A percentile compares a stretch with the other conserved stretches of the same genome.
phyloP scores from a whole-genome alignment of 2,113 vertebrate species.

The Ptychochromis oligacanthus region DNA sequence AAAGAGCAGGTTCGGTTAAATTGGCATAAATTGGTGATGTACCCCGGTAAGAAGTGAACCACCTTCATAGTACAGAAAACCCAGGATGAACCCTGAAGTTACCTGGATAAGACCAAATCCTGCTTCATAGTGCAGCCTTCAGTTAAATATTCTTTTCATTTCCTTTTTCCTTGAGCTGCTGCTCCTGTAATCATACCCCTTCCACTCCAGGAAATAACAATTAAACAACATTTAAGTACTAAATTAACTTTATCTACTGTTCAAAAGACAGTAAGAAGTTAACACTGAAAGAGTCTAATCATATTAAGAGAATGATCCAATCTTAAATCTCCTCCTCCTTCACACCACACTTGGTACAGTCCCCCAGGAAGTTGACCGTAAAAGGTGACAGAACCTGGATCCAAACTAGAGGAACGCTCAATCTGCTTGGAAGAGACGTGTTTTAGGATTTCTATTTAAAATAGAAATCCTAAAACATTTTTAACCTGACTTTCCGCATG shows the following conservation, averaged over 20 bases:
- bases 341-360: background rate
- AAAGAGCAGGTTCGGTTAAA: too few relatives aligned
- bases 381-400: background rate
- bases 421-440: background rate
- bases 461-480: background rate
- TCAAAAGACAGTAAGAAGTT: background rate
- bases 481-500: background rate
- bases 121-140: background rate
- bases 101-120: background rate
- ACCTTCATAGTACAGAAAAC: too few relatives aligned
- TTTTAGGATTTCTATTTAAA: background rate
- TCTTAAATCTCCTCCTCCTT: background rate
- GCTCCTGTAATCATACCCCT: background rate
- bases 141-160: background rate
- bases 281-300: background rate
- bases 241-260: background rate
- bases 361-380: background rate
- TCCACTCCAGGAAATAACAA: too few relatives aligned
- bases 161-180: too few relatives aligned
- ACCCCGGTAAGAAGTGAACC: too few relatives aligned
- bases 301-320: background rate
- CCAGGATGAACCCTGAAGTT: too few relatives aligned
- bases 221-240: rapidly evolving
- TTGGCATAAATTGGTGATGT: too few relatives aligned
- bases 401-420: background rate